Percentiles rank a stretch among this genome's conserved stretches.
These are phyloP conservation scores for Cyrtorhinus lividipennis DNA, from an alignment of 1,140 invertebrate species.

Conservation along the genomic window DNA sequence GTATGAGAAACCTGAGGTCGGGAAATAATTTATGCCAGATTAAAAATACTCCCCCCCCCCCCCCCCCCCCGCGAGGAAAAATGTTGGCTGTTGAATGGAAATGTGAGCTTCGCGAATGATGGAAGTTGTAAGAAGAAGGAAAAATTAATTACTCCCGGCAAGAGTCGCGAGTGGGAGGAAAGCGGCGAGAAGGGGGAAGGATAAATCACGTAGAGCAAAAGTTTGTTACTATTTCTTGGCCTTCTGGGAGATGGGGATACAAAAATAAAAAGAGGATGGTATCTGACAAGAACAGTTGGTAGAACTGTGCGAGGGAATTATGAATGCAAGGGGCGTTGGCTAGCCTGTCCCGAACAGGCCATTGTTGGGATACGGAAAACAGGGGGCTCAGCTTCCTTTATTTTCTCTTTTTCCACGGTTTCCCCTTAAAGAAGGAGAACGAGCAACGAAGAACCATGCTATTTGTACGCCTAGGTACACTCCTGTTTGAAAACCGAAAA, in stretches of 20 bases:
- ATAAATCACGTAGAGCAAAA: background rate
- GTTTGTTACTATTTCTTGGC: background rate
- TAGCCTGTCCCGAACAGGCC: background rate
- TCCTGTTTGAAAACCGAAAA: too few species aligned
- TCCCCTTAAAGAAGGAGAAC: too few species aligned
- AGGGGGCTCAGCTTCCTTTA: background rate
- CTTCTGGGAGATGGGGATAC: background rate
- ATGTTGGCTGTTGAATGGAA: too few species aligned
- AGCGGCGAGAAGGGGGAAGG: background rate
- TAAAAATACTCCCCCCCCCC: too few species aligned
- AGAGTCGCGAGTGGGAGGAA: background rate
- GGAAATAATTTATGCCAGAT: too few species aligned
- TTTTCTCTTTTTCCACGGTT: too few species aligned
- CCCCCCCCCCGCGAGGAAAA: too few species aligned
- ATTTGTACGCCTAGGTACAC: too few species aligned
- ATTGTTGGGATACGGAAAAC: background rate
- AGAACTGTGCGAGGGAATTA: background rate
- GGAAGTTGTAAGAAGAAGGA: too few species aligned
- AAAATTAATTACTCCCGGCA: background rate
- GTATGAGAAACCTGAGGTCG: too few species aligned
- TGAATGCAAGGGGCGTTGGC: background rate
- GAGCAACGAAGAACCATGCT: too few species aligned
- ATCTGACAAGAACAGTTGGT: background rate
- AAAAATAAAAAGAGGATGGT: background rate
- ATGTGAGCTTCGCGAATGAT: too few species aligned